A percentile compares a stretch with the other conserved stretches of the same genome.
These are phyloP conservation scores for Sinocyclocheilus anshuiensis DNA, from an alignment of 2,113 vertebrate species.

Conservation along the genomic window DNA sequence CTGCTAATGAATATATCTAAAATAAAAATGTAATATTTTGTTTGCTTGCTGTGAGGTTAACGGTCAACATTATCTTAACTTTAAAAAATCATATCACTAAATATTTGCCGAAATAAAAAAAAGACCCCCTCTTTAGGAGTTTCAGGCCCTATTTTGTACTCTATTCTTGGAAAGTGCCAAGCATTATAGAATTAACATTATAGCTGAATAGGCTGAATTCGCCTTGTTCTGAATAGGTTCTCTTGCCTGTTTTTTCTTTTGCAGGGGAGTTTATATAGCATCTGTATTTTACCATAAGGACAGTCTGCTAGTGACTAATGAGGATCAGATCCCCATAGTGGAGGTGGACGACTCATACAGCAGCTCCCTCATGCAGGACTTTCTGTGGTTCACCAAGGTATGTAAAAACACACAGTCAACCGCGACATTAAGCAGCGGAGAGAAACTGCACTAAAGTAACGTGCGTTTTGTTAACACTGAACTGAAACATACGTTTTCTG, in stretches of 20 bases:
- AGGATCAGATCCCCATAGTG: constrained; percentile 98
- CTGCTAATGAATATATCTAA: neutral
- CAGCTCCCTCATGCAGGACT: constrained; percentile 93
- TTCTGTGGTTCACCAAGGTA: constrained; percentile 99
- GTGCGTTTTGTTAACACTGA: constrained; percentile 26
- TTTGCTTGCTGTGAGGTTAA: neutral
- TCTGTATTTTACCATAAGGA: constrained; percentile 96
- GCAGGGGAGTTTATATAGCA: constrained; percentile 92
- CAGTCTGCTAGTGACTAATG: constrained; percentile 91
- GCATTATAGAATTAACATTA: neutral
- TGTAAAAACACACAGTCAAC: constrained; percentile 46
- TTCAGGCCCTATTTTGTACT: neutral
- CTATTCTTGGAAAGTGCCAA: constrained; percentile 8
- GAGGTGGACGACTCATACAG: constrained; percentile 95
- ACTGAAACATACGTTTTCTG: constrained; percentile 32
- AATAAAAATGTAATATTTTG: neutral
- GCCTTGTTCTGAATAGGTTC: constrained; percentile 22
- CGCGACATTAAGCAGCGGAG: constrained; percentile 41
- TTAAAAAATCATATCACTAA: neutral
- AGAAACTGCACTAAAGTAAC: constrained; percentile 44
- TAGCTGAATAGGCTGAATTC: constrained; percentile 20
- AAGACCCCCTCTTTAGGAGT: neutral
- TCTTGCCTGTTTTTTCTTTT: constrained; percentile 54
- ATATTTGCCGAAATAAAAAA: neutral
- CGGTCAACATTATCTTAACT: neutral